Conservation (phyloP, 2,113 vertebrate genomes). For the Gobio gobio region DNA sequence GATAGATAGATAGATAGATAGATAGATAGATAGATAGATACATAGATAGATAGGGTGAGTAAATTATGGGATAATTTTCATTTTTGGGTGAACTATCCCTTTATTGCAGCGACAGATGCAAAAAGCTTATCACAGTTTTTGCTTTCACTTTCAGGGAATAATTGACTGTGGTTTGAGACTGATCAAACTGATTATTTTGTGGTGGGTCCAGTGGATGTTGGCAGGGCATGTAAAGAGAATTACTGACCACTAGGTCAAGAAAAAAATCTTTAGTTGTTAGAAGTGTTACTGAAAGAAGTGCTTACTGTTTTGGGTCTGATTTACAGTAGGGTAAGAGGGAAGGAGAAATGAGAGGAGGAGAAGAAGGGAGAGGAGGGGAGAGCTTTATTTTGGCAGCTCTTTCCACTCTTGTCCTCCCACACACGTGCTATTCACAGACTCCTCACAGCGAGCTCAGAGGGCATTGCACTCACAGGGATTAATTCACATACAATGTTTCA, state of each 20-base stretch:
- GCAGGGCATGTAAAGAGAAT: background rate
- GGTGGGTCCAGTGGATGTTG: background rate
- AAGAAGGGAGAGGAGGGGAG: slow-evolving; percentile 1
- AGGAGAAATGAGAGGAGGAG: slow-evolving; percentile 12
- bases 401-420: slow-evolving; percentile 40
- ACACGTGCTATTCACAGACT: slow-evolving; percentile 44
- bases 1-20: too few species aligned
- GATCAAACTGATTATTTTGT: background rate
- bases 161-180: too few species aligned
- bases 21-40: too few species aligned
- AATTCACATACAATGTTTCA: slow-evolving; percentile 41
- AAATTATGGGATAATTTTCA: too few species aligned
- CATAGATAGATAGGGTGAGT: too few species aligned
- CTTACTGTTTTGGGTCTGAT: background rate
- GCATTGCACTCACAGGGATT: slow-evolving; percentile 38
- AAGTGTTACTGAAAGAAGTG: background rate
- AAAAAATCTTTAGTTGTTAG: background rate
- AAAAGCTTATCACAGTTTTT: too few species aligned
- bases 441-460: slow-evolving; percentile 36
- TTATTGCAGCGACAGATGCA: too few species aligned
- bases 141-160: too few species aligned
- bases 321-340: slow-evolving; percentile 3
- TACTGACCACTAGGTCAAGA: background rate
- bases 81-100: too few species aligned
- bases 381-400: slow-evolving; percentile 35